Percentiles rank a stretch among this genome's conserved stretches.
These are phyloP conservation scores for Drosophila fungiperda DNA, from an alignment of 2,888 invertebrate genomes.

Conservation along the genomic window DNA sequence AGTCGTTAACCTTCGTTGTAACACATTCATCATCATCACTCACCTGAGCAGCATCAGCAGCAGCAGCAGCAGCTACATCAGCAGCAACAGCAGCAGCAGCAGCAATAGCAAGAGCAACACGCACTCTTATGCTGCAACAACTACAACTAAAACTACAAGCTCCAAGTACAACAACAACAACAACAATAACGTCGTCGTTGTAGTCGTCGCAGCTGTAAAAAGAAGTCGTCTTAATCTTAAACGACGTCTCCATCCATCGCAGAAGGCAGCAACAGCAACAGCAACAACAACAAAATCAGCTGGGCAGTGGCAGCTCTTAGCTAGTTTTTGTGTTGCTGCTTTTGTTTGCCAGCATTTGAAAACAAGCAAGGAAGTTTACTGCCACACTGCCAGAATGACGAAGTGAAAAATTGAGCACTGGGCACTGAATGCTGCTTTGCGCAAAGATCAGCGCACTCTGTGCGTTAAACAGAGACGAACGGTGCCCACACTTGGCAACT, in stretches of 20 bases:
- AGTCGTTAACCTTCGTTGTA: conserved; percentile 83
- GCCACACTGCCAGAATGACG: conserved; percentile 57
- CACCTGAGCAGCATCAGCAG: conserved; percentile 62
- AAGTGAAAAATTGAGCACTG: conserved; percentile 56
- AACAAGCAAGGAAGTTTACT: conserved; percentile 70
- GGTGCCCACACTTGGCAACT: conserved; percentile 53
- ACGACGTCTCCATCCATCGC: conserved; percentile 82
- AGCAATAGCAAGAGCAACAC: conserved; percentile 44
- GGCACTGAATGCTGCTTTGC: conserved; percentile 8
- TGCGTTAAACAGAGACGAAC: conserved; percentile 10
- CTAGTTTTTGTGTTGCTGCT: conserved; percentile 60
- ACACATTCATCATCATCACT: conserved; percentile 82
- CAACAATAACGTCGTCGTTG: conserved; percentile 32
- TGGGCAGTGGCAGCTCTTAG: conserved; percentile 69
- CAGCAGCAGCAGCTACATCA: conserved; percentile 33
- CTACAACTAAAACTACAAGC: conserved; percentile 36
- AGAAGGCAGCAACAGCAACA: conserved; percentile 47
- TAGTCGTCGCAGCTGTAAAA: conserved; percentile 71
- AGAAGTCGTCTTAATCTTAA: conserved; percentile 82
- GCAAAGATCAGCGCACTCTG: conserved; percentile 3
- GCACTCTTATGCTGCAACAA: conserved; percentile 47
- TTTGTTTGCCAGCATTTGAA: conserved; percentile 76
- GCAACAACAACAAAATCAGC: conserved; percentile 52
- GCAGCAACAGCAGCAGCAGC: conserved; percentile 40
- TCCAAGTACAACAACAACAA: conserved; percentile 58